phyloP scores from a whole-genome alignment of 2,797 vertebrate genomes.

The Adrianichthys oophorus region DNA sequence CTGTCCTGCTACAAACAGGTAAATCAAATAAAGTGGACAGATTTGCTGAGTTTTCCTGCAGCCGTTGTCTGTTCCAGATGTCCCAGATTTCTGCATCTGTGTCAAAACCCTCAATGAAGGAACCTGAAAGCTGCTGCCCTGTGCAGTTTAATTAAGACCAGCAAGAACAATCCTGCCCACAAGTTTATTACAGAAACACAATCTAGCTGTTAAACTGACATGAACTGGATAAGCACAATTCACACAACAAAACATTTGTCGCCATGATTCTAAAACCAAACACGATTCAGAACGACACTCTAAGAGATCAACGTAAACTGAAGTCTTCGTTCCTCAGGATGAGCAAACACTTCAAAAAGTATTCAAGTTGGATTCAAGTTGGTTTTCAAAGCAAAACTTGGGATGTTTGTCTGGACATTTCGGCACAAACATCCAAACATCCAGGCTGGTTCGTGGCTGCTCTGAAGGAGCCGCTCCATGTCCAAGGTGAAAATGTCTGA shows the following conservation, averaged over 20 bases:
- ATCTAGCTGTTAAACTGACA: neutral
- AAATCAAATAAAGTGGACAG: neutral
- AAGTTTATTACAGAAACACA: neutral
- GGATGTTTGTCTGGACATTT: too few species aligned
- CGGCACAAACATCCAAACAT: too few species aligned
- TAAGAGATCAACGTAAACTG: too few species aligned
- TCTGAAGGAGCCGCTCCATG: too few species aligned
- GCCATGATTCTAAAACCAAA: too few species aligned
- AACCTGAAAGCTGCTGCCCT: slow-evolving; percentile 30
- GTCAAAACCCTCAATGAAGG: slow-evolving; percentile 32
- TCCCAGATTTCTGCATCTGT: slow-evolving; percentile 29
- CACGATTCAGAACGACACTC: too few species aligned
- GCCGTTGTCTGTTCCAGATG: slow-evolving; percentile 22
- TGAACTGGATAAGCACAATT: neutral
- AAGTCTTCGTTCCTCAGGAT: too few species aligned
- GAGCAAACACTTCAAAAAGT: too few species aligned
- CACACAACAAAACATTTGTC: neutral
- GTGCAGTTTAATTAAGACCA: slow-evolving; percentile 21
- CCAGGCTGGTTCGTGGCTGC: too few species aligned
- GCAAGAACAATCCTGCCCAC: slow-evolving; percentile 6
- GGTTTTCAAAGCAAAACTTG: too few species aligned
- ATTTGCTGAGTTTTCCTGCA: neutral
- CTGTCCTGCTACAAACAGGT: neutral
- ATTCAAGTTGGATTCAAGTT: too few species aligned
- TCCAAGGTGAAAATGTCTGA: too few species aligned